phyloP scores from a whole-genome alignment of 2,113 vertebrate species.

The Podilymbus podiceps region DNA sequence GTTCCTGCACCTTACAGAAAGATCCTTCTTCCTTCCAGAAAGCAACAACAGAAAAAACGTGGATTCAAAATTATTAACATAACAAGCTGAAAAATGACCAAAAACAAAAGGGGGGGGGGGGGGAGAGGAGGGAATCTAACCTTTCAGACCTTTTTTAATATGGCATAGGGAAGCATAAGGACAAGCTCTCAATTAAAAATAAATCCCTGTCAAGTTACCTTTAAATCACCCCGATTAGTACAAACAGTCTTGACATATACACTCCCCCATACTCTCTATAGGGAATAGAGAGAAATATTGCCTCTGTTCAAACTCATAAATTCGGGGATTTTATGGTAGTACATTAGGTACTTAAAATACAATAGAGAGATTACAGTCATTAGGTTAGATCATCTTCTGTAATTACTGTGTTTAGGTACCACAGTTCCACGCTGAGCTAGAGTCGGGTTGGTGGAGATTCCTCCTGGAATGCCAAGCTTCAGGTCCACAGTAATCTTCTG shows the following conservation, averaged over 20 bases:
- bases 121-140: neutral
- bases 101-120: neutral
- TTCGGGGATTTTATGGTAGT: neutral
- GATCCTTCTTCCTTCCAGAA: neutral
- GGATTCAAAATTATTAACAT: neutral
- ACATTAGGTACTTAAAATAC: constrained; percentile 29
- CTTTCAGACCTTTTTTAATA: neutral
- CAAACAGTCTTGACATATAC: constrained; percentile 43
- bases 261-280: neutral
- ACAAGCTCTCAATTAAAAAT: constrained; percentile 41
- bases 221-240: constrained; percentile 32
- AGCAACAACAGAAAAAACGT: neutral
- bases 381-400: constrained; percentile 14
- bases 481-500: neutral
- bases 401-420: neutral
- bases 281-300: constrained; percentile 45
- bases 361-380: constrained; percentile 22
- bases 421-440: neutral
- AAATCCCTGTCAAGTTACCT: constrained; percentile 16
- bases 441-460: neutral
- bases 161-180: neutral
- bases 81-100: neutral
- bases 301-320: constrained; percentile 45
- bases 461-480: neutral
- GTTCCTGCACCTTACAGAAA: neutral